Evolutionary conservation across 2,888 invertebrate species (phyloP).

Genomic region (Agonopterix heracliana): DNA sequence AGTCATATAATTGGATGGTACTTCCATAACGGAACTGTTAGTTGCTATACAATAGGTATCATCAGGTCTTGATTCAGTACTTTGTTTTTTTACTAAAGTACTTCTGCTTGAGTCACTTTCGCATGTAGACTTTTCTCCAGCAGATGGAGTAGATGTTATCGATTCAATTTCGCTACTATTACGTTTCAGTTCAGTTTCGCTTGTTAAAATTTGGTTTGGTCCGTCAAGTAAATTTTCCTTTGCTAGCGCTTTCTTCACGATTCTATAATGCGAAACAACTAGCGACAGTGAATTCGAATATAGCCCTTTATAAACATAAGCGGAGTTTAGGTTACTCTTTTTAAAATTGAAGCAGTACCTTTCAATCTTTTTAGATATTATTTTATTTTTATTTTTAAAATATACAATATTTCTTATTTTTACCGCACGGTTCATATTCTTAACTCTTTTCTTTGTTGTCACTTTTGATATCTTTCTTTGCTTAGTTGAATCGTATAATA

Average conservation of each 20-base stretch:
- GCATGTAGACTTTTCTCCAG: conserved; percentile 20
- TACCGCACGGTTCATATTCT: conserved; percentile 2
- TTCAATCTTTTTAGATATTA: conserved; percentile 20
- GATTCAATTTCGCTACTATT: conserved; percentile 19
- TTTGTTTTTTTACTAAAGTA: conserved; percentile 26
- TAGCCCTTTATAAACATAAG: conserved; percentile 24
- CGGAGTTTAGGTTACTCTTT: conserved; percentile 16
- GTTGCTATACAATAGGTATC: conserved; percentile 14
- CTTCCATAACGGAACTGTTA: conserved; percentile 18
- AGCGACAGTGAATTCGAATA: conserved; percentile 26
- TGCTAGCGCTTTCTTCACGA: conserved; percentile 35
- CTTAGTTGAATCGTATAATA: conserved; percentile 25
- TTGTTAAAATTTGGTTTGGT: conserved; percentile 9
- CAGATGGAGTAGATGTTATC: conserved; percentile 20
- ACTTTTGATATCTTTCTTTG: conserved; percentile 13
- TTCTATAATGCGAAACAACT: conserved; percentile 27
- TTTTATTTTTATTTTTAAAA: conserved; percentile 32
- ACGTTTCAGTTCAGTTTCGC: conserved; percentile 9
- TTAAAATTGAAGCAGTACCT: conserved; percentile 27
- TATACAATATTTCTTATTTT: conserved; percentile 27
- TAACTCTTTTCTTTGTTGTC: conserved; percentile 14
- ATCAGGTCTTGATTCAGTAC: conserved; percentile 13
- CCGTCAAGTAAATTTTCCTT: conserved; percentile 38
- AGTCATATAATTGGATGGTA: conserved; percentile 5
- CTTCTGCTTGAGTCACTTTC: conserved; percentile 33